These are phyloP conservation scores for Trypoxylon attenuatum DNA, from an alignment of 2,888 invertebrate genomes.

Conservation along the genomic window DNA sequence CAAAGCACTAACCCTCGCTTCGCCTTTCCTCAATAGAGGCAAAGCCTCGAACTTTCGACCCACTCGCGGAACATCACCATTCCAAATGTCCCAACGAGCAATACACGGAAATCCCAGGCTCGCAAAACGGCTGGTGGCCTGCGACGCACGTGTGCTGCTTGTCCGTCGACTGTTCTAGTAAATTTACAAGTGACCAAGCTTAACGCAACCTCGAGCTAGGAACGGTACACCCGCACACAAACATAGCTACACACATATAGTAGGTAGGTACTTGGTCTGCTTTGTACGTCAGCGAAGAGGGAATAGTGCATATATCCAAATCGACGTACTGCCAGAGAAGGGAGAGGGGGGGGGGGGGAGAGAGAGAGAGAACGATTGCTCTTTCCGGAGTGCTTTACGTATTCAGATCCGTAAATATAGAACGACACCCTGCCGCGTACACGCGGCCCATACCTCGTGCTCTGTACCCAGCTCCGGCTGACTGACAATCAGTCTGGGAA, in stretches of 20 bases:
- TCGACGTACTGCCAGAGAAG: no score
- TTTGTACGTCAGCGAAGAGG: no score
- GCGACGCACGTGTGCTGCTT: neutral
- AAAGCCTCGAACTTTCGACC: no score
- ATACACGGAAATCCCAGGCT: neutral
- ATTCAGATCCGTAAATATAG: constrained; percentile 54
- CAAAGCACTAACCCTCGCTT: no score
- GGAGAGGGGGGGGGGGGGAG: neutral
- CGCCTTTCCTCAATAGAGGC: no score
- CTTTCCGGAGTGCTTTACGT: neutral
- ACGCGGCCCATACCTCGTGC: no score
- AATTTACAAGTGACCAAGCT: neutral
- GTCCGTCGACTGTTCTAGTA: neutral
- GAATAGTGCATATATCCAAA: no score
- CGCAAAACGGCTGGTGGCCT: neutral
- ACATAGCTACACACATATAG: no score
- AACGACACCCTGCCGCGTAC: constrained; percentile 48
- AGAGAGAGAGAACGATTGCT: neutral
- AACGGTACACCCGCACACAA: no score
- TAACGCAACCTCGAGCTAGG: neutral
- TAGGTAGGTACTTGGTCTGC: no score
- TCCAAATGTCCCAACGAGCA: neutral
- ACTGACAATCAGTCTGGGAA: neutral
- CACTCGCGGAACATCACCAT: no score
- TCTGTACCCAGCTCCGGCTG: no score